Percentiles rank a stretch among this genome's conserved stretches.
Evolutionary conservation across 2,113 vertebrate genomes (phyloP).

Genomic region (Apeltes quadracus): DNA sequence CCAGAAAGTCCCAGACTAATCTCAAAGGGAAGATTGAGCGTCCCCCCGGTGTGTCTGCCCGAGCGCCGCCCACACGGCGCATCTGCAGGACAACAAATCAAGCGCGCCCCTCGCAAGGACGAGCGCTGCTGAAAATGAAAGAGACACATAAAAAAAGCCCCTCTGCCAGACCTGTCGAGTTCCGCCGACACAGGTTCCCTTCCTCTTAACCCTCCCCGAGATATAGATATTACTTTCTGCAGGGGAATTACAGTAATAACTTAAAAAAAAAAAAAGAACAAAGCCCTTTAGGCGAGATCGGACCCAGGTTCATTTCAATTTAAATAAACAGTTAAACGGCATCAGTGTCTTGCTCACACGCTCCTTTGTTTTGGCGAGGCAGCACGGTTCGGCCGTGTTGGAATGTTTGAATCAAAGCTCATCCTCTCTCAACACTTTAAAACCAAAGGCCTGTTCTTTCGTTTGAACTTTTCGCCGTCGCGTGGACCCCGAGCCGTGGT

Average conservation of each 20-base stretch:
- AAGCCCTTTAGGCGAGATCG: slow-evolving; percentile 38
- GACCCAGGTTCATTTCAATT: background rate
- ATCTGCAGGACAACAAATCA: slow-evolving; percentile 59
- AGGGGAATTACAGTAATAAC: slow-evolving; percentile 32
- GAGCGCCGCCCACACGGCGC: slow-evolving; percentile 37
- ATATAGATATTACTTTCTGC: slow-evolving; percentile 66
- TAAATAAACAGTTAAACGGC: background rate
- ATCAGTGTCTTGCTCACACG: too few species aligned
- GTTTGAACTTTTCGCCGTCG: too few species aligned
- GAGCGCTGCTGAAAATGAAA: slow-evolving; percentile 50
- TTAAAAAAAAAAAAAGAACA: background rate
- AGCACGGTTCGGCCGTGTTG: too few species aligned
- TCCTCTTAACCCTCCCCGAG: slow-evolving; percentile 53
- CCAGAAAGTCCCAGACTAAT: slow-evolving; percentile 20
- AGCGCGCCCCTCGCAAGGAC: slow-evolving; percentile 59
- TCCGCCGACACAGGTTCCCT: slow-evolving; percentile 37
- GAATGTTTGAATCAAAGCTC: too few species aligned
- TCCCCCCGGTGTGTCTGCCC: slow-evolving; percentile 1
- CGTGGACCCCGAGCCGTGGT: too few species aligned
- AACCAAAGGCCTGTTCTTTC: too few species aligned
- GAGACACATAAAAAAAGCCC: slow-evolving; percentile 37
- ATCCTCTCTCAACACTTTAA: too few species aligned
- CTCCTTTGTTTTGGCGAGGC: too few species aligned
- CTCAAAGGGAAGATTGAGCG: slow-evolving; percentile 29
- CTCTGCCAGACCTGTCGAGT: slow-evolving; percentile 49